These are phyloP conservation scores for Xanthorhoe designata DNA, from an alignment of 2,888 invertebrate genomes.

Conservation along the genomic window DNA sequence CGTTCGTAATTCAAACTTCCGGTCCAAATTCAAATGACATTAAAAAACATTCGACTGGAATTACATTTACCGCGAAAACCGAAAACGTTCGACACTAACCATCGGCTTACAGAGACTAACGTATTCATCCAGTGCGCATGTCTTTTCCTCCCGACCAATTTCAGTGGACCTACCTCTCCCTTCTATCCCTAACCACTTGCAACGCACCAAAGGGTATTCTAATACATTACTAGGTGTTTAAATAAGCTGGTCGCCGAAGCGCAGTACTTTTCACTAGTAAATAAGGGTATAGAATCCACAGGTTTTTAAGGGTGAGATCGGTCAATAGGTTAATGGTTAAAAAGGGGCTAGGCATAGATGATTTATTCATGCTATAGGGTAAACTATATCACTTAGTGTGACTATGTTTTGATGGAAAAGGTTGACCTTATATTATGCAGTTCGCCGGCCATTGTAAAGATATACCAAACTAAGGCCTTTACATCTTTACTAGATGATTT, in stretches of 20 bases:
- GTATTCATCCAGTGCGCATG: constrained; percentile 66
- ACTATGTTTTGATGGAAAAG: too few species aligned
- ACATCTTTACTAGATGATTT: too few species aligned
- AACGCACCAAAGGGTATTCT: constrained; percentile 32
- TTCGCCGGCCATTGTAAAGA: too few species aligned
- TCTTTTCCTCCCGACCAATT: constrained; percentile 54
- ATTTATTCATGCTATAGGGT: background rate
- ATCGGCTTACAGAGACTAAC: constrained; percentile 64
- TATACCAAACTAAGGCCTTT: too few species aligned
- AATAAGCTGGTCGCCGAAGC: constrained; percentile 53
- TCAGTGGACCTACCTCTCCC: constrained; percentile 50
- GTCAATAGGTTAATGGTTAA: background rate
- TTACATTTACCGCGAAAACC: constrained; percentile 11
- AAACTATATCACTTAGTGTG: too few species aligned
- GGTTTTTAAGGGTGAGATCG: constrained; percentile 52
- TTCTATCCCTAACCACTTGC: constrained; percentile 35
- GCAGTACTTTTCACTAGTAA: constrained; percentile 48
- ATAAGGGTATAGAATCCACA: constrained; percentile 68
- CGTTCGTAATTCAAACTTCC: constrained; percentile 10
- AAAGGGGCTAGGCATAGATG: background rate
- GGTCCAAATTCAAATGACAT: background rate
- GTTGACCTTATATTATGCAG: too few species aligned
- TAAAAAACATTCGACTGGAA: constrained; percentile 13
- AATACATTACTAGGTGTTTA: constrained; percentile 45
- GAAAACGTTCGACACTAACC: constrained; percentile 55